These are phyloP conservation scores for Limnephilus marmoratus DNA, from an alignment of 2,888 invertebrate species.

Conservation along the genomic window DNA sequence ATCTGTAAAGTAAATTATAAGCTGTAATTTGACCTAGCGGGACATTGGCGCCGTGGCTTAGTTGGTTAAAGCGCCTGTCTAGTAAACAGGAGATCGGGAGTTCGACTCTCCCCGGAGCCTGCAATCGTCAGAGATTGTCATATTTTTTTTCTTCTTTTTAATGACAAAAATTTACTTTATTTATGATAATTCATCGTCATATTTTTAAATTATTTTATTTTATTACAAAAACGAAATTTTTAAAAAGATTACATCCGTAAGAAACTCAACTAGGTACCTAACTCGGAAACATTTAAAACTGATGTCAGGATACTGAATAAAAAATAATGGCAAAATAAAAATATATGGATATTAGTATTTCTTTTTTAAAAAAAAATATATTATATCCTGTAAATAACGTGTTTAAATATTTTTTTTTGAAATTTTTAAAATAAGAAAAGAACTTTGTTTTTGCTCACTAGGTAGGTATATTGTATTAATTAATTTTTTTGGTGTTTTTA, in stretches of 20 bases:
- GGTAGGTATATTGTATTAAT: too few species aligned
- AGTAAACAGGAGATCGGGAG: conserved; percentile 69
- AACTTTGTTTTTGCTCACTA: too few species aligned
- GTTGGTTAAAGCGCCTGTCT: conserved; percentile 66
- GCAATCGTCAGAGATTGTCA: neutral
- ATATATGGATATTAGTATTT: neutral
- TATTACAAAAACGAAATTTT: too few species aligned
- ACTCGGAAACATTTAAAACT: neutral
- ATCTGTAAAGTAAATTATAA: conserved; percentile 74
- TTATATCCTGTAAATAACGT: too few species aligned
- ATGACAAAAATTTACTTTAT: neutral
- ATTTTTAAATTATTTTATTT: too few species aligned
- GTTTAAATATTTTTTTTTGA: too few species aligned
- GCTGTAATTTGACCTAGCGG: conserved; percentile 67
- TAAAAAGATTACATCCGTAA: neutral
- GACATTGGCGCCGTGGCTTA: conserved; percentile 75
- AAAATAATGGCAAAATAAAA: neutral
- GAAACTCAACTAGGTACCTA: neutral
- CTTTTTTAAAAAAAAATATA: too few species aligned
- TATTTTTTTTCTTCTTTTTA: neutral
- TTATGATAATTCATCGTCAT: neutral
- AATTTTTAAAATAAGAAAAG: too few species aligned
- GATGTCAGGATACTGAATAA: neutral
- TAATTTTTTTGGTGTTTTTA: conserved; percentile 68
- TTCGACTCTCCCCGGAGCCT: conserved; percentile 79